Conservation (phyloP, 2,113 vertebrate species). For the rabbit (Oryctolagus cuniculus) region mOryCun1.1 NC_091441.1:106279501-106280000, state of each 20-base stretch:
- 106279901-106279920: neutral
- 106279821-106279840: neutral
- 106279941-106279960: neutral
- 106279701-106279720: neutral
- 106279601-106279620: neutral
- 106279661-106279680: neutral
- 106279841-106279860: neutral
- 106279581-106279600: no score
- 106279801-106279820: neutral
- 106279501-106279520: no score
- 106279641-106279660: neutral
- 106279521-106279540: no score
- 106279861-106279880: neutral
- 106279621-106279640: neutral
- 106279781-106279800: neutral
- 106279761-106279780: neutral
- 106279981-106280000: neutral
- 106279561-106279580: no score
- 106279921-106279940: neutral
- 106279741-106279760: neutral
- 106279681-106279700: neutral
- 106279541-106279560: no score
- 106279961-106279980: neutral
- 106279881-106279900: rapidly evolving
- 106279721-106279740: neutral